Evolutionary conservation across 2,113 vertebrate species (phyloP).

Genomic region (Gallinago media): DNA sequence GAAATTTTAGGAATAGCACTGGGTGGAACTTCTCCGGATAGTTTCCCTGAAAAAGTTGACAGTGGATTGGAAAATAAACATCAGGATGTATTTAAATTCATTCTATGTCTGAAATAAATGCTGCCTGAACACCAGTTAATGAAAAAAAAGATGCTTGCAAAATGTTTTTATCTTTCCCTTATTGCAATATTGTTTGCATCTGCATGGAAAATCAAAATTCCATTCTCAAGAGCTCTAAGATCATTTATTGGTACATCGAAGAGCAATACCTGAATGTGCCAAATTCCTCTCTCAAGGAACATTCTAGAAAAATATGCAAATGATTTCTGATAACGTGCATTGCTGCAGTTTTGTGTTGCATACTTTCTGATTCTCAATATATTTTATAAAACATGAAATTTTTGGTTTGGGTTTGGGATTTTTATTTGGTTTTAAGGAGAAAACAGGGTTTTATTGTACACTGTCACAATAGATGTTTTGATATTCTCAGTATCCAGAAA

Average conservation of each 20-base stretch:
- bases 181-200: not conserved
- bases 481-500: not conserved
- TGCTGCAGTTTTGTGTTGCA: not conserved
- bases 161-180: not conserved
- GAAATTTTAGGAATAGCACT: not conserved
- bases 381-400: not conserved
- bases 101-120: not conserved
- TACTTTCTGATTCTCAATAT: not conserved
- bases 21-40: not conserved
- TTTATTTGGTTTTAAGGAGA: not conserved
- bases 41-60: not conserved
- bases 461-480: not conserved
- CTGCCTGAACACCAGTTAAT: not conserved
- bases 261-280: not conserved
- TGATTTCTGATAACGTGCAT: not conserved
- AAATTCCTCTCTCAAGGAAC: not conserved
- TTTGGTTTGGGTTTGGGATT: rapidly evolving
- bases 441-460: not conserved
- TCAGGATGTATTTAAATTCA: not conserved
- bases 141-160: not conserved
- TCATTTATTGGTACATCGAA: not conserved
- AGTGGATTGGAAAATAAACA: not conserved
- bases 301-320: not conserved
- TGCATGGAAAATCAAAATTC: not conserved
- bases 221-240: not conserved